Evolutionary conservation across 2,888 invertebrate species (phyloP).

Genomic region (Conistra vaccinii): DNA sequence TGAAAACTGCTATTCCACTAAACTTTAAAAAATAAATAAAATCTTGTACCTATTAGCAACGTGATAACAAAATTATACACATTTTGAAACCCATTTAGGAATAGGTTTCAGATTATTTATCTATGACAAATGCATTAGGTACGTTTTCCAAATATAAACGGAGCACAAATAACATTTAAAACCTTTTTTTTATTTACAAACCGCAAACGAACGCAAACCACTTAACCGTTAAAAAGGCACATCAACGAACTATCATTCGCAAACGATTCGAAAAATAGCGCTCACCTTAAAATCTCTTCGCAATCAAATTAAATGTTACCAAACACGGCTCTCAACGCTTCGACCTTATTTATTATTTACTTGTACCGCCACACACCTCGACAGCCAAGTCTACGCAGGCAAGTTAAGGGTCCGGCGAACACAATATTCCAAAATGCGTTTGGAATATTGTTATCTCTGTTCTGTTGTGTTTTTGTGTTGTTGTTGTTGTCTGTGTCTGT

Average conservation of each 20-base stretch:
- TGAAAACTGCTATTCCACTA: too few relatives aligned
- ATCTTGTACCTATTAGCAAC: too few relatives aligned
- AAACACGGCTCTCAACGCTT: slow-evolving; percentile 69
- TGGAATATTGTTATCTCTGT: too few relatives aligned
- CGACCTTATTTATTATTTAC: slow-evolving; percentile 74
- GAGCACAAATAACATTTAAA: neutral
- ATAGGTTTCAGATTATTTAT: too few relatives aligned
- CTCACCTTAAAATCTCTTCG: slow-evolving; percentile 68
- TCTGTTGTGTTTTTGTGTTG: too few relatives aligned
- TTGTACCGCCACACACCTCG: slow-evolving; percentile 65
- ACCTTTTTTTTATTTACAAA: neutral
- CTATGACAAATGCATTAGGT: neutral
- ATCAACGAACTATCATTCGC: slow-evolving; percentile 14
- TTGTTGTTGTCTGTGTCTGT: too few relatives aligned
- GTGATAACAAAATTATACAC: too few relatives aligned
- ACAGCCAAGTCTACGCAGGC: slow-evolving; percentile 73
- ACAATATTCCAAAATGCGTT: too few relatives aligned
- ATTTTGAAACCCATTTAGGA: neutral
- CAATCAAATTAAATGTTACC: slow-evolving; percentile 75
- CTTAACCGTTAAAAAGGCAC: neutral
- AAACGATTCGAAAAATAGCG: slow-evolving; percentile 22
- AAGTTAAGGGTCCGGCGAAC: too few relatives aligned
- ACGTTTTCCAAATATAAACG: neutral
- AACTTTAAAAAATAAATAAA: too few relatives aligned
- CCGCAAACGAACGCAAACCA: slow-evolving; percentile 4